phyloP scores from a whole-genome alignment of 2,113 vertebrate genomes.

The Sclerurus mexicanus region DNA sequence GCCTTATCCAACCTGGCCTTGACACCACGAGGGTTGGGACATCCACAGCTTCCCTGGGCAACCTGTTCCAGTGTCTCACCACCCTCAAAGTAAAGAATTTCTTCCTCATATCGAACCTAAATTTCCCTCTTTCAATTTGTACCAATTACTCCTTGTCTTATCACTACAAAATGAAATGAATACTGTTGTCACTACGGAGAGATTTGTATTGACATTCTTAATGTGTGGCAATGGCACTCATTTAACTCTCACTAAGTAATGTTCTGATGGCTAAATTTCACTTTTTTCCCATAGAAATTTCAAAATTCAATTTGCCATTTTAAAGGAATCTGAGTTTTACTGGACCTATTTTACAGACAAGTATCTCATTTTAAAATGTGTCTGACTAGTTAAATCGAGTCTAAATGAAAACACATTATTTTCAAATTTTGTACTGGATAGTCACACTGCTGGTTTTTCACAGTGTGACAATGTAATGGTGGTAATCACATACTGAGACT shows the following conservation, averaged over 20 bases:
- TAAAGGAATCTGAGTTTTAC: background rate
- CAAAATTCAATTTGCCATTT: background rate
- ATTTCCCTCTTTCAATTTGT: background rate
- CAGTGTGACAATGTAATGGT: background rate
- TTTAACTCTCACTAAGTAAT: background rate
- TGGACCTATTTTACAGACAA: background rate
- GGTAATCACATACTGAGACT: background rate
- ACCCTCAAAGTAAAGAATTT: background rate
- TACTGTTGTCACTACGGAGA: background rate
- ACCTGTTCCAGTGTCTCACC: background rate
- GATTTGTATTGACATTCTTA: background rate
- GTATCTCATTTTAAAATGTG: background rate
- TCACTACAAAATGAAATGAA: background rate
- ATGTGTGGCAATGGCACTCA: background rate
- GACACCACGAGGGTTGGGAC: background rate
- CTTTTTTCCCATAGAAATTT: background rate
- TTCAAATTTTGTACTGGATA: background rate
- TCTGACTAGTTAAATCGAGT: background rate
- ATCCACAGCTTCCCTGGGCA: accelerated
- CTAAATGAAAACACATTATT: background rate
- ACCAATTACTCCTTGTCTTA: background rate
- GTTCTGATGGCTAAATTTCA: background rate
- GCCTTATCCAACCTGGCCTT: background rate
- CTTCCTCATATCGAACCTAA: background rate
- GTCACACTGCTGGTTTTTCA: background rate